A percentile compares a stretch with the other conserved stretches of the same genome.
phyloP scores from a whole-genome alignment of 2,888 invertebrate genomes.

The Acronicta psi region DNA sequence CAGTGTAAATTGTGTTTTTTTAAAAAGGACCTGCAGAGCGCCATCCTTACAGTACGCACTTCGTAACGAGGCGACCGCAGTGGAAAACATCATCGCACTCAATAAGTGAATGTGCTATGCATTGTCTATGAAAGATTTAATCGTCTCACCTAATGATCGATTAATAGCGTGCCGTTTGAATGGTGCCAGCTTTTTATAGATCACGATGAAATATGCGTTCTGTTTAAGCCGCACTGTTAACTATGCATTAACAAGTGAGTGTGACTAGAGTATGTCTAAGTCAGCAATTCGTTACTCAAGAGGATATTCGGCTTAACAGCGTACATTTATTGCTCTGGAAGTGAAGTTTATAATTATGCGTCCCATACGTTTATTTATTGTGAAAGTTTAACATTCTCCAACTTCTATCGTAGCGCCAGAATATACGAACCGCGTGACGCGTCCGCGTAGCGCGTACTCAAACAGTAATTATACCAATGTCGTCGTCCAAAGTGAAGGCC shows the following conservation, averaged over 20 bases:
- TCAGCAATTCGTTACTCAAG: constrained; percentile 35
- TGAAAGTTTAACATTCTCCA: constrained; percentile 35
- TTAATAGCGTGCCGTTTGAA: constrained; percentile 60
- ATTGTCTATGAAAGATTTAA: constrained; percentile 54
- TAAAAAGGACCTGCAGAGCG: too few species aligned
- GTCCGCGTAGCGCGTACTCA: constrained; percentile 30
- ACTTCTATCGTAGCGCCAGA: constrained; percentile 25
- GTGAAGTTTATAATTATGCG: constrained; percentile 50
- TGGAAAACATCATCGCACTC: constrained; percentile 32
- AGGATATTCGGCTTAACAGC: constrained; percentile 47
- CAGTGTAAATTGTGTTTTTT: too few species aligned
- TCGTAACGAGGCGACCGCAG: constrained; percentile 30
- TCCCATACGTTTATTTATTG: constrained; percentile 38
- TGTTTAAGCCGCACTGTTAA: constrained; percentile 52
- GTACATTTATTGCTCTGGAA: constrained; percentile 43
- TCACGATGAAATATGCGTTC: constrained; percentile 55
- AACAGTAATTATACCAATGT: constrained; percentile 33
- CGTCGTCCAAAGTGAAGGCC: constrained; percentile 39
- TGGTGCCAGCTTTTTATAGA: constrained; percentile 59
- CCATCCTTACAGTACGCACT: too few species aligned
- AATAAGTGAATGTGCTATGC: constrained; percentile 32
- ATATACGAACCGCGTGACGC: constrained; percentile 15
- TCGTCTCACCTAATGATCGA: constrained; percentile 58
- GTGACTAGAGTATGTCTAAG: constrained; percentile 28
- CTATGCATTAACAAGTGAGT: constrained; percentile 40